Conservation (phyloP, 2,113 vertebrate genomes). For the Mirounga angustirostris region DNA sequence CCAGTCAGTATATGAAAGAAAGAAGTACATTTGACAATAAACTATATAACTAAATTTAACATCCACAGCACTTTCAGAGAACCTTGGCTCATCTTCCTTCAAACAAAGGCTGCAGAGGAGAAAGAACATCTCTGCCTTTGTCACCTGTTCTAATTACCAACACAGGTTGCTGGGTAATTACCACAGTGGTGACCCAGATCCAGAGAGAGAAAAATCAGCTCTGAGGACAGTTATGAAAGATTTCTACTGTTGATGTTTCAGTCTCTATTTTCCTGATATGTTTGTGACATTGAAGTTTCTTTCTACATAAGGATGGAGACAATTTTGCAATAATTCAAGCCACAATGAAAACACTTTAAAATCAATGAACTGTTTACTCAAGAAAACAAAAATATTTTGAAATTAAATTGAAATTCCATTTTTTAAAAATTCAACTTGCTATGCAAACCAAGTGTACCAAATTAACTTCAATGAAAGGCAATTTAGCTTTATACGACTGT, state of each 20-base stretch:
- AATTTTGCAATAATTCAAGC: background rate
- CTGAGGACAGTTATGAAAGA: background rate
- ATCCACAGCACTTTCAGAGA: background rate
- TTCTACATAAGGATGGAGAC: background rate
- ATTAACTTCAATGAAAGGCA: background rate
- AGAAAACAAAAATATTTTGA: background rate
- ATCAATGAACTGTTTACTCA: background rate
- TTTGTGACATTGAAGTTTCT: background rate
- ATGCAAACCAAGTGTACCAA: background rate
- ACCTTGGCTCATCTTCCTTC: background rate
- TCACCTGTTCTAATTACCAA: background rate
- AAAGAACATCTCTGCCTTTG: background rate
- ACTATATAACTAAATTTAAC: background rate
- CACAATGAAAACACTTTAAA: background rate
- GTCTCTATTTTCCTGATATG: background rate
- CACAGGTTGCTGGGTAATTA: background rate
- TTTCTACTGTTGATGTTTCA: background rate
- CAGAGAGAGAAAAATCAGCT: background rate
- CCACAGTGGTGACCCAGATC: background rate
- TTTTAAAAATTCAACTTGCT: slow-evolving; percentile 3
- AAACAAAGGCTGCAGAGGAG: background rate
- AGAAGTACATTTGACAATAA: slow-evolving; percentile 40
- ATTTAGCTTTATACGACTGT: background rate
- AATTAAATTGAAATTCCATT: background rate
- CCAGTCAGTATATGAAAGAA: background rate